A percentile compares a stretch with the other conserved stretches of the same genome.
phyloP scores from a whole-genome alignment of 2,113 vertebrate species.

The Corythoichthys haematopterus region DNA sequence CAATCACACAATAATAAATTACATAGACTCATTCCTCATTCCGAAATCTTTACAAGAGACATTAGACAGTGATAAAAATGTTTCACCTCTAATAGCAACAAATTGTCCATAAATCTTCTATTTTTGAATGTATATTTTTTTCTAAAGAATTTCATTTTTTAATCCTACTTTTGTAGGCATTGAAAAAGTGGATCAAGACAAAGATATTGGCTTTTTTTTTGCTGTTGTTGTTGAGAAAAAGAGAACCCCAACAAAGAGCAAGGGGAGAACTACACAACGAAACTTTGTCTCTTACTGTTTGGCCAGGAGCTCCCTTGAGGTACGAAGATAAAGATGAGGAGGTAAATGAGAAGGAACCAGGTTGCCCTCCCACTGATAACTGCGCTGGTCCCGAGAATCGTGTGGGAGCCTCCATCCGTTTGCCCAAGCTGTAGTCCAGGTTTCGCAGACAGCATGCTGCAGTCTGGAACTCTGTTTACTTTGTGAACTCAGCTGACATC shows the following conservation, averaged over 20 bases:
- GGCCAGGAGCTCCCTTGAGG: constrained; percentile 65
- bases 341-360: constrained; percentile 52
- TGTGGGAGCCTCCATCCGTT: constrained; percentile 40
- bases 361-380: constrained; percentile 33
- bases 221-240: constrained; percentile 52
- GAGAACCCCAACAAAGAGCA: constrained; percentile 30
- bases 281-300: constrained; percentile 63
- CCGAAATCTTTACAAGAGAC: constrained; percentile 7
- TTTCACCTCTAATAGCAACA: constrained; percentile 16
- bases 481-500: constrained; percentile 80
- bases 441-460: constrained; percentile 73
- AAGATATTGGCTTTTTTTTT: constrained; percentile 39
- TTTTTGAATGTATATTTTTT: neutral
- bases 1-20: neutral
- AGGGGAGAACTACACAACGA: constrained; percentile 14
- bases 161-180: constrained; percentile 12
- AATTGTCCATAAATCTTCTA: neutral
- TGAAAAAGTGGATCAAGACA: constrained; percentile 33
- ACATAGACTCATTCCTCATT: constrained; percentile 3
- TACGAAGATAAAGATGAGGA: constrained; percentile 59
- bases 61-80: constrained; percentile 13
- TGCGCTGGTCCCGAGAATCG: constrained; percentile 29
- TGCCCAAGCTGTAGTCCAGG: constrained; percentile 52
- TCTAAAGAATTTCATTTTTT: neutral
- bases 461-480: constrained; percentile 76